Evolutionary conservation across 2,888 invertebrate genomes (phyloP).

Genomic region (Venustoraphidia nigricollis): DNA sequence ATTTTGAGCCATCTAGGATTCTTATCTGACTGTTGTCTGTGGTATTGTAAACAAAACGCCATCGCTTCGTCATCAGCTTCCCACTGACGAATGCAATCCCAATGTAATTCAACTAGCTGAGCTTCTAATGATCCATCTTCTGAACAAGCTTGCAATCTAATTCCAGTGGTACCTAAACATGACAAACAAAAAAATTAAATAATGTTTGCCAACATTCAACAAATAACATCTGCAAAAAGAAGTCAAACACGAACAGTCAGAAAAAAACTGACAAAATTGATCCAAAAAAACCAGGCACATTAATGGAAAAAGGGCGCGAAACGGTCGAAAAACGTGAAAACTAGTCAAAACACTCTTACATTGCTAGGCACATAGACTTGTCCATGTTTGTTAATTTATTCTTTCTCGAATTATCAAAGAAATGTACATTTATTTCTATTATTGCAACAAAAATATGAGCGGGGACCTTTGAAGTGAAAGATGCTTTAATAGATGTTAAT

Average conservation of each 20-base stretch:
- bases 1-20: constrained; percentile 75
- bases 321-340: too few relatives aligned
- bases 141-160: constrained; percentile 71
- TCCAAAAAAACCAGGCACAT: too few relatives aligned
- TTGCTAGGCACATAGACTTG: too few relatives aligned
- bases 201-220: not conserved
- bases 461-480: too few relatives aligned
- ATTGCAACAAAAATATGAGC: too few relatives aligned
- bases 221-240: not conserved
- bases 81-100: constrained; percentile 73
- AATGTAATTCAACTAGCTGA: constrained; percentile 67
- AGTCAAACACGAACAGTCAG: not conserved
- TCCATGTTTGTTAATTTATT: too few relatives aligned
- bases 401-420: too few relatives aligned
- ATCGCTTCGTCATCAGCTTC: constrained; percentile 85
- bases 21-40: constrained; percentile 50
- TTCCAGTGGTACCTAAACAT: constrained; percentile 38
- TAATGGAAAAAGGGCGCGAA: too few relatives aligned
- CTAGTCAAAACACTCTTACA: too few relatives aligned
- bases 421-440: too few relatives aligned
- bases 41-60: constrained; percentile 80
- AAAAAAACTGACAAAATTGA: not conserved
- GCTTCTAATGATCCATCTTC: constrained; percentile 65
- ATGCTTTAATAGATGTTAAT: too few relatives aligned
- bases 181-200: not conserved